These are phyloP conservation scores for Cetoscarus ocellatus DNA, from an alignment of 2,797 vertebrate genomes.

Conservation along the genomic window DNA sequence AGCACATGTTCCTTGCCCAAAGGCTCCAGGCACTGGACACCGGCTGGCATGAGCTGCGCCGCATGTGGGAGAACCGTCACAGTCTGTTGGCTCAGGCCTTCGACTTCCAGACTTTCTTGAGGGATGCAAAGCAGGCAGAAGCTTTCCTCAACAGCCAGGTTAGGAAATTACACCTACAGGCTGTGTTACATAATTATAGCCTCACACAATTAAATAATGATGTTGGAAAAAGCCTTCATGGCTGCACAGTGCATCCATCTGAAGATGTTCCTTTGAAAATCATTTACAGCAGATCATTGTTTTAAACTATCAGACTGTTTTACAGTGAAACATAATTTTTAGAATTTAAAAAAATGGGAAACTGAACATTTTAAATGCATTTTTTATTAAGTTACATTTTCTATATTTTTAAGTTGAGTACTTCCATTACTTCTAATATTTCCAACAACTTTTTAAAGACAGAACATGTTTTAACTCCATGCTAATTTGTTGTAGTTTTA, in stretches of 20 bases:
- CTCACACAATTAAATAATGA: slow-evolving; percentile 1
- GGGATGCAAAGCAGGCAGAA: slow-evolving; percentile 95
- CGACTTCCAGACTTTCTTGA: slow-evolving; percentile 92
- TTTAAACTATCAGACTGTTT: no score
- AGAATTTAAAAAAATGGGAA: no score
- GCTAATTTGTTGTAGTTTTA: no score
- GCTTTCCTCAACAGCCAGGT: slow-evolving; percentile 97
- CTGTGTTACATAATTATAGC: not conserved
- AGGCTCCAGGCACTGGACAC: slow-evolving; percentile 93
- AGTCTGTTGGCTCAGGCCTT: slow-evolving; percentile 90
- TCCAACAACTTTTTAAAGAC: no score
- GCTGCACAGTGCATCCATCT: not conserved
- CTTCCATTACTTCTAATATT: no score
- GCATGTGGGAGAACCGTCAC: slow-evolving; percentile 96
- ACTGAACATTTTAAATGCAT: no score
- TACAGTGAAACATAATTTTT: no score
- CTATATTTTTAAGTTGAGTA: no score
- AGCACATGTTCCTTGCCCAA: slow-evolving; percentile 92
- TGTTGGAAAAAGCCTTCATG: not conserved
- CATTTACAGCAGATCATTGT: not conserved
- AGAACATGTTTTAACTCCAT: no score
- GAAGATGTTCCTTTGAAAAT: slow-evolving; percentile 1
- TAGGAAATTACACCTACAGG: slow-evolving; percentile 27
- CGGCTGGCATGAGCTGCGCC: slow-evolving; percentile 93
- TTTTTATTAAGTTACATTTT: no score